These are phyloP conservation scores for Antrozous pallidus DNA, from an alignment of 2,797 vertebrate species.

Conservation along the genomic window DNA sequence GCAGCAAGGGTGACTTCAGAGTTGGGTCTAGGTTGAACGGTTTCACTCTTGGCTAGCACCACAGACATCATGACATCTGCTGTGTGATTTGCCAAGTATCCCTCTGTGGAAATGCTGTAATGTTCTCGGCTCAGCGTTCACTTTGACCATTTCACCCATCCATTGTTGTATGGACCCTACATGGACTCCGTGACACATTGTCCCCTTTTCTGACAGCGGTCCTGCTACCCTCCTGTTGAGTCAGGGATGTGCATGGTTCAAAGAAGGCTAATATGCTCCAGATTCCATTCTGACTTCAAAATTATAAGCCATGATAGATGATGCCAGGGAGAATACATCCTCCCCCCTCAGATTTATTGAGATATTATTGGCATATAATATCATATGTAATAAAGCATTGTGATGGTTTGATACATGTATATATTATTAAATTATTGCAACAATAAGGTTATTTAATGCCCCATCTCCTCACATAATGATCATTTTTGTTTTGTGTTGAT, in stretches of 20 bases:
- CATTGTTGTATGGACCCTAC: neutral
- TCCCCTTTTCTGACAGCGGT: neutral
- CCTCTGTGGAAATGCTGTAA: neutral
- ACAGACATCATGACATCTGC: neutral
- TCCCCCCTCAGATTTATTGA: neutral
- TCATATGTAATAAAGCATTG: neutral
- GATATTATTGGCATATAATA: neutral
- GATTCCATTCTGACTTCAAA: neutral
- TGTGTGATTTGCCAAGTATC: neutral
- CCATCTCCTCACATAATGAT: neutral
- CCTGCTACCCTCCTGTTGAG: neutral
- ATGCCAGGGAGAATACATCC: neutral
- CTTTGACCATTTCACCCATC: neutral
- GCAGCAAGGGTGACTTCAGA: neutral
- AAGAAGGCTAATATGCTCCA: neutral
- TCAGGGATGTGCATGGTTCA: neutral
- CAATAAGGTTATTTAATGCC: neutral
- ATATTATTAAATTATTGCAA: neutral
- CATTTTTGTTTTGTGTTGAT: neutral
- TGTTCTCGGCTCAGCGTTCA: neutral
- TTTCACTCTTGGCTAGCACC: neutral
- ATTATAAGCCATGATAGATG: neutral
- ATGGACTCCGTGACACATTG: neutral
- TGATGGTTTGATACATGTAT: neutral
- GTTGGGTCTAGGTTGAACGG: neutral